Evolutionary conservation across 1,140 invertebrate genomes (phyloP).

Genomic region (Leptoteleia sp.): DNA sequence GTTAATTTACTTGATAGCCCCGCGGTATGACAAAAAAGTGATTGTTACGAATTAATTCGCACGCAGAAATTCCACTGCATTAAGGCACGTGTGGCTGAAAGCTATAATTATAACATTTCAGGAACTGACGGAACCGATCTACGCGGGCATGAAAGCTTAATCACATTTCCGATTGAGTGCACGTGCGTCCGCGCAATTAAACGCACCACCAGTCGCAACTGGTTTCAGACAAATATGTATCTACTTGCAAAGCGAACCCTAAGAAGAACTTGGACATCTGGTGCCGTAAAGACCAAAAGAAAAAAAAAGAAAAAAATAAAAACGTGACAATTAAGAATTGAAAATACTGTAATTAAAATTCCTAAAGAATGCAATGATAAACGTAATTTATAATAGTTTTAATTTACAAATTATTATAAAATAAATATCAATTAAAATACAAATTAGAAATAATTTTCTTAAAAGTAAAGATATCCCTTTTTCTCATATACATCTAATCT

Average conservation of each 20-base stretch:
- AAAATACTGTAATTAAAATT: too few species aligned
- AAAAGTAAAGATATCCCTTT: too few species aligned
- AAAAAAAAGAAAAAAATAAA: too few species aligned
- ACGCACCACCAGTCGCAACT: too few species aligned
- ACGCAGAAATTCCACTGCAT: constrained; percentile 4
- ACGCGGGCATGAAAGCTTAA: constrained; percentile 47
- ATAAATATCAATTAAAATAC: too few species aligned
- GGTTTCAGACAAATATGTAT: constrained; percentile 20
- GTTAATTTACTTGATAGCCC: not conserved
- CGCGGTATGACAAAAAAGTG: not conserved
- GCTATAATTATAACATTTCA: constrained; percentile 37
- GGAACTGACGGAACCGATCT: constrained; percentile 31
- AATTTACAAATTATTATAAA: too few species aligned
- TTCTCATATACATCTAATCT: too few species aligned
- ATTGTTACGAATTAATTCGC: constrained; percentile 15
- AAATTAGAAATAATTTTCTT: too few species aligned
- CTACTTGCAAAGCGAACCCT: constrained; percentile 13
- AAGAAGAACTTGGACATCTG: constrained; percentile 10
- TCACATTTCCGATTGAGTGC: constrained; percentile 39
- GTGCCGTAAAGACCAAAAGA: too few species aligned
- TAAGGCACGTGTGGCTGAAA: constrained; percentile 10
- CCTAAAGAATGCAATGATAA: too few species aligned
- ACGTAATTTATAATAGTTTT: too few species aligned
- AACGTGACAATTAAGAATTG: too few species aligned
- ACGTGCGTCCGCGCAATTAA: constrained; percentile 43